phyloP scores from a whole-genome alignment of 2,797 vertebrate genomes.

The Tadarida brasiliensis region DNA sequence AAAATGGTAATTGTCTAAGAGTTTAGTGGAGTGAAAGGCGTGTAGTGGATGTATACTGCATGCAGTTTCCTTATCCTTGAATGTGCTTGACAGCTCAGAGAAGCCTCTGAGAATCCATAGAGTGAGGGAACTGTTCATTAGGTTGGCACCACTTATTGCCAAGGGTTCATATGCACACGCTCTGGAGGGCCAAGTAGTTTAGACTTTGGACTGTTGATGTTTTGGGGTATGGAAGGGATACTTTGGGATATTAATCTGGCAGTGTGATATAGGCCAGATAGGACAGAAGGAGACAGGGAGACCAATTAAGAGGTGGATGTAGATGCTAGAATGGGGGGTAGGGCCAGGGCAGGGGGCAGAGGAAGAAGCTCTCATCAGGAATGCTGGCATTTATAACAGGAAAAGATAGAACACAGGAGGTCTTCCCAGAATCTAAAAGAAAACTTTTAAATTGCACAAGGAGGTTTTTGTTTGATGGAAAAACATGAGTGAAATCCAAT shows the following conservation, averaged over 20 bases:
- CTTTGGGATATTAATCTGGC: slow-evolving; percentile 41
- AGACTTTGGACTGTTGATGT: neutral
- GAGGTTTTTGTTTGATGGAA: slow-evolving; percentile 31
- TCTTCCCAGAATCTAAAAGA: neutral
- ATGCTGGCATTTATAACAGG: neutral
- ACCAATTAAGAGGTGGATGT: neutral
- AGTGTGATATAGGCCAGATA: neutral
- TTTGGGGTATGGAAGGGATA: neutral
- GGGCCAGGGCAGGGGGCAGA: neutral
- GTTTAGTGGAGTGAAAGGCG: slow-evolving; percentile 3
- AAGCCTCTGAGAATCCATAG: neutral
- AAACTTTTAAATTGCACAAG: neutral
- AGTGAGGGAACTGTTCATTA: neutral
- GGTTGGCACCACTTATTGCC: neutral
- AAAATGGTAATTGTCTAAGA: slow-evolving; percentile 1
- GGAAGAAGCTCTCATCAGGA: neutral
- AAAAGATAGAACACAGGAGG: neutral
- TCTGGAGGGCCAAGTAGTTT: neutral
- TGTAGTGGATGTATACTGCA: neutral
- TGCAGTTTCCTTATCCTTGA: slow-evolving; percentile 24
- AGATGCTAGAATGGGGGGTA: neutral
- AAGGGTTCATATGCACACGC: neutral
- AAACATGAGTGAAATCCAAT: neutral
- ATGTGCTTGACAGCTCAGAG: neutral
- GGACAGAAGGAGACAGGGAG: neutral